Conservation (phyloP, 2,797 vertebrate species). For the Sphenodon punctatus region DNA sequence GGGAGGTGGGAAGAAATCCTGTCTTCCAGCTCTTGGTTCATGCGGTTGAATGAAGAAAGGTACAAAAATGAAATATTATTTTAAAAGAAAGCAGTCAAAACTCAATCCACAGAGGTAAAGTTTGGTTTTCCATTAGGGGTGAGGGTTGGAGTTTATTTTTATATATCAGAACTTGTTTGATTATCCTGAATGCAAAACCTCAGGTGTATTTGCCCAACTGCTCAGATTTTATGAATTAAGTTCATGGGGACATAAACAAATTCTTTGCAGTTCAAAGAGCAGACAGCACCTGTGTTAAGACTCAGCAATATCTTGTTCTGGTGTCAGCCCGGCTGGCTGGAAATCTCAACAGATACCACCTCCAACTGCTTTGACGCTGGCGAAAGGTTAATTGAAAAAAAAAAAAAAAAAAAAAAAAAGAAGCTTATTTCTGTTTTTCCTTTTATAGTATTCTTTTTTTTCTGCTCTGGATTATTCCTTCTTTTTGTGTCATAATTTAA, state of each 20-base stretch:
- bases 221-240: neutral
- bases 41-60: neutral
- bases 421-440: neutral
- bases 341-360: neutral
- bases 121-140: neutral
- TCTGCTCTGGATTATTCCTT: neutral
- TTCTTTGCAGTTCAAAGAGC: neutral
- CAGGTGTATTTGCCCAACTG: neutral
- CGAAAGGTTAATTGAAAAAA: neutral
- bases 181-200: neutral
- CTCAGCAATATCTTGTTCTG: neutral
- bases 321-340: neutral
- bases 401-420: too few species aligned
- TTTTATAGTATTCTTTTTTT: neutral
- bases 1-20: too few species aligned
- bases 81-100: neutral
- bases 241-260: neutral
- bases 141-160: neutral
- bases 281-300: neutral
- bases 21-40: neutral
- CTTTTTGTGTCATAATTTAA: neutral
- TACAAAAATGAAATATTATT: neutral
- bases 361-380: neutral
- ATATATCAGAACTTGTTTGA: neutral
- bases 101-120: neutral